These are phyloP conservation scores for Dolichomitus sp. DNA, from an alignment of 2,888 invertebrate species.

Conservation along the genomic window DNA sequence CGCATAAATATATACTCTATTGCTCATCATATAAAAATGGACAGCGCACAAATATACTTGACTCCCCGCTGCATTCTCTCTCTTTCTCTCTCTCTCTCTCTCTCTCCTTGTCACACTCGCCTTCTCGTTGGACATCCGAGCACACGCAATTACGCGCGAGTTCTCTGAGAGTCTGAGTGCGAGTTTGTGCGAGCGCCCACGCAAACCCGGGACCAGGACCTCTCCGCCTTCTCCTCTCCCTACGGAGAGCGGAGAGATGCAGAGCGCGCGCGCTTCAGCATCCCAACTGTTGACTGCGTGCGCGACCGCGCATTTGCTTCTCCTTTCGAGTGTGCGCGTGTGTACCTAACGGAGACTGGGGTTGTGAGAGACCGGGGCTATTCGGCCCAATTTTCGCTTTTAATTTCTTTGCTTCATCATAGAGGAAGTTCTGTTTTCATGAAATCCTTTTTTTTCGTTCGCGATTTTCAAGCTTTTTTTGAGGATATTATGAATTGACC, in stretches of 20 bases:
- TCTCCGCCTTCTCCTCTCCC: neutral
- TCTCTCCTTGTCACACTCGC: neutral
- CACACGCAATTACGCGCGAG: slow-evolving; percentile 63
- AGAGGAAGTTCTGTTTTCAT: no score
- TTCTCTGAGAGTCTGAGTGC: slow-evolving; percentile 37
- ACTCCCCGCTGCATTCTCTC: neutral
- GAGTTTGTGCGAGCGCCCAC: slow-evolving; percentile 50
- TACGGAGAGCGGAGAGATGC: neutral
- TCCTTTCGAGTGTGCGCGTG: neutral
- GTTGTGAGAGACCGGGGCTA: neutral
- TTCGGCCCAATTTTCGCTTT: no score
- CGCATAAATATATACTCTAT: slow-evolving; percentile 51
- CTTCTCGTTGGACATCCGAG: slow-evolving; percentile 48
- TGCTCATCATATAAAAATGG: slow-evolving; percentile 42
- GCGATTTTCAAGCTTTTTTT: no score
- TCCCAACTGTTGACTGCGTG: slow-evolving; percentile 16
- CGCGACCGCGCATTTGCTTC: slow-evolving; percentile 15
- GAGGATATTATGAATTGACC: no score
- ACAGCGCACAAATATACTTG: slow-evolving; percentile 15
- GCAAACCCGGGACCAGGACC: slow-evolving; percentile 7
- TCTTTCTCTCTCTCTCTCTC: slow-evolving; percentile 30
- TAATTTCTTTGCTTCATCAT: no score
- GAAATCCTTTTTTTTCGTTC: no score
- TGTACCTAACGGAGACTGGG: neutral
- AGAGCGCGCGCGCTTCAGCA: slow-evolving; percentile 11